These are phyloP conservation scores for Oncorhynchus tshawytscha DNA, from an alignment of 2,113 vertebrate genomes.

Conservation along the genomic window DNA sequence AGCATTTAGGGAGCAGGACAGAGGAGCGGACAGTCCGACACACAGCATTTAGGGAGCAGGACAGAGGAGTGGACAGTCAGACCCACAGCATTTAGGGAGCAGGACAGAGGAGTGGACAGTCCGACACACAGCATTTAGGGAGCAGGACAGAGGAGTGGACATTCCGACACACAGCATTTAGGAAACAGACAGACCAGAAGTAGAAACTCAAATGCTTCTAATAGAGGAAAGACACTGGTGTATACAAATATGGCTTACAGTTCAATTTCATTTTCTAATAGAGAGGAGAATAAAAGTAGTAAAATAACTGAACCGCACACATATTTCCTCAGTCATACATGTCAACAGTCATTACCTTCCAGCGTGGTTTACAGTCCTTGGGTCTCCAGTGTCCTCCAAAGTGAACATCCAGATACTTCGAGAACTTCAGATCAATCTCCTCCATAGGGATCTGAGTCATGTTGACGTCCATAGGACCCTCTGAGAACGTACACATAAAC, in stretches of 20 bases:
- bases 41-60: too few species aligned
- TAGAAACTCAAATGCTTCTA: not conserved
- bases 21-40: too few species aligned
- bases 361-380: conserved; percentile 90
- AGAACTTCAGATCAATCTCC: conserved; percentile 82
- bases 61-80: too few species aligned
- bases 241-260: not conserved
- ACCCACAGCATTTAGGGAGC: too few species aligned
- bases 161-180: too few species aligned
- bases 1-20: too few species aligned
- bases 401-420: conserved; percentile 80
- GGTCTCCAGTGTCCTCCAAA: conserved; percentile 94
- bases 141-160: too few species aligned
- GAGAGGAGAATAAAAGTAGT: not conserved
- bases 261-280: not conserved
- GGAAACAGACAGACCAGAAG: too few species aligned
- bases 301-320: not conserved
- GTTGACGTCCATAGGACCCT: conserved; percentile 87
- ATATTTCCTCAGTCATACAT: conserved; percentile 69
- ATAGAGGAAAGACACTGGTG: not conserved
- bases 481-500: conserved; percentile 61
- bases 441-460: conserved; percentile 93
- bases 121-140: too few species aligned
- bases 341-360: conserved; percentile 80
- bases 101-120: too few species aligned